A percentile compares a stretch with the other conserved stretches of the same genome.
Evolutionary conservation across 2,888 invertebrate genomes (phyloP).

Genomic region (Hipparchia sbordonii): DNA sequence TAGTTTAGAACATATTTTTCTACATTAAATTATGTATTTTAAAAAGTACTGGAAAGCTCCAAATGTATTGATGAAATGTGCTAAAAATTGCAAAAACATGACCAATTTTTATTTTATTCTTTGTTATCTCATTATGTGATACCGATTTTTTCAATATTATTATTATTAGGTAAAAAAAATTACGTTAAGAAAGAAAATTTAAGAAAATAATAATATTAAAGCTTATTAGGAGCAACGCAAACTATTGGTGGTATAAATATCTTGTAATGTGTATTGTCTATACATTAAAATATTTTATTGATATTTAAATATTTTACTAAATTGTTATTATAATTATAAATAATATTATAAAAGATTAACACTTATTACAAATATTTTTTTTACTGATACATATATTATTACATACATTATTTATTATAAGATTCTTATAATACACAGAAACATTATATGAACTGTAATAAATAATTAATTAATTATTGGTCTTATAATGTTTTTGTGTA

Average conservation of each 20-base stretch:
- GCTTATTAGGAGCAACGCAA: not conserved
- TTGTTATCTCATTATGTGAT: not conserved
- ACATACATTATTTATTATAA: too few species aligned
- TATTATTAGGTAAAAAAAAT: not conserved
- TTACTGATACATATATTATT: too few species aligned
- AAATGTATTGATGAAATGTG: not conserved
- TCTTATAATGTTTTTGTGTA: too few species aligned
- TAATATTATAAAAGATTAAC: not conserved
- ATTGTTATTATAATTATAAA: not conserved
- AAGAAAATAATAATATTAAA: not conserved
- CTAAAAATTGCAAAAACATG: not conserved
- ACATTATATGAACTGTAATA: too few species aligned
- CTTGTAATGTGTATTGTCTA: not conserved
- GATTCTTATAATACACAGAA: too few species aligned
- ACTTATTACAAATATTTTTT: too few species aligned
- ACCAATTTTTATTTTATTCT: not conserved
- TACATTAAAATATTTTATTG: slow-evolving; percentile 1
- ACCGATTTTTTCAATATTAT: not conserved
- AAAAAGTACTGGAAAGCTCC: not conserved
- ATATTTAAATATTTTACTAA: not conserved
- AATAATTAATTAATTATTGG: too few species aligned
- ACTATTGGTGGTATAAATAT: not conserved
- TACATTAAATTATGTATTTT: too few species aligned
- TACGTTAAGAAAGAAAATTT: not conserved
- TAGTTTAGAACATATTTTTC: too few species aligned